Evolutionary conservation across 2,113 vertebrate genomes (phyloP).

Genomic region (Mesembrinibis cayennensis): DNA sequence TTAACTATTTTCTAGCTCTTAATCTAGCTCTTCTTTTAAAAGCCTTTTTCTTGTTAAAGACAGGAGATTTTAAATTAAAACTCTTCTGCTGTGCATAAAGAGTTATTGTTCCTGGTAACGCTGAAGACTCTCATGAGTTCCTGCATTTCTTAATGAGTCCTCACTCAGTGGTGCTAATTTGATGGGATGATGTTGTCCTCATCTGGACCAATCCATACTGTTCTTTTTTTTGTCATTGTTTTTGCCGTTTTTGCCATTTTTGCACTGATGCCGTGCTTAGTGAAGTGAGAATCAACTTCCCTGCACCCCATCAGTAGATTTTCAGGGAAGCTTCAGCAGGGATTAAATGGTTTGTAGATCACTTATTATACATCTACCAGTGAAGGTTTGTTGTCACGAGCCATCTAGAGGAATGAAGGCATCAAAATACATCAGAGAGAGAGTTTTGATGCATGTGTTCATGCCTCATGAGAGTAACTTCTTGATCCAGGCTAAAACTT

Average conservation of each 20-base stretch:
- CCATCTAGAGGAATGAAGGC: background rate
- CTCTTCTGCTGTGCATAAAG: background rate
- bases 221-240: fast-evolving
- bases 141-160: background rate
- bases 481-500: background rate
- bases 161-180: background rate
- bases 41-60: background rate
- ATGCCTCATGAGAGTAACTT: background rate
- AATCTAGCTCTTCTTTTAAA: background rate
- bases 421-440: background rate
- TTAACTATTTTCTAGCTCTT: background rate
- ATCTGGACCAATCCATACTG: background rate
- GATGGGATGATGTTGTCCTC: background rate
- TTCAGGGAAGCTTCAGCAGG: background rate
- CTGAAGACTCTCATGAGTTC: background rate
- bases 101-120: background rate
- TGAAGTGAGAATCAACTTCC: background rate
- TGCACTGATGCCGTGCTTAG: background rate
- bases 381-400: background rate
- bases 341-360: background rate
- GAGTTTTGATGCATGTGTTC: background rate
- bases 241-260: background rate
- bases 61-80: background rate
- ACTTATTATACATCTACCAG: background rate
- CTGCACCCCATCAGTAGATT: background rate